These are phyloP conservation scores for Calliphora vicina DNA, from an alignment of 1,140 invertebrate genomes.

Conservation along the genomic window DNA sequence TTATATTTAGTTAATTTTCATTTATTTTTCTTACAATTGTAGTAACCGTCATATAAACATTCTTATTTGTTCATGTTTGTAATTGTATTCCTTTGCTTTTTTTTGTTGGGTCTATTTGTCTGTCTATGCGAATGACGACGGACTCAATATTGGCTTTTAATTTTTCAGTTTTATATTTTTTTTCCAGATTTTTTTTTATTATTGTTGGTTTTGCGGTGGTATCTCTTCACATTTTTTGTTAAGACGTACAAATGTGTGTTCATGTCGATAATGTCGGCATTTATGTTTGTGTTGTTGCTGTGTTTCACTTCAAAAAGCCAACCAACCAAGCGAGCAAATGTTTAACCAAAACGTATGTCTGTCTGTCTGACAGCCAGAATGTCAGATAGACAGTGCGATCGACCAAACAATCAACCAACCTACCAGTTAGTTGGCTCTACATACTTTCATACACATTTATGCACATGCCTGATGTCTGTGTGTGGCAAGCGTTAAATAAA, in stretches of 20 bases:
- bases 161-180: not conserved
- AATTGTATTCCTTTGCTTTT: too few species aligned
- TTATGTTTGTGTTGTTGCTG: not conserved
- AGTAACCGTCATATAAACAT: not conserved
- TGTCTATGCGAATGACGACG: not conserved
- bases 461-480: not conserved
- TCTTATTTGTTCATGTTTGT: too few species aligned
- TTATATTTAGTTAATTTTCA: not conserved
- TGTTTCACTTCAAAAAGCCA: constrained; percentile 10
- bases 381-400: not conserved
- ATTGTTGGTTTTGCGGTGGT: not conserved
- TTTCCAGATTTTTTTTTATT: not conserved
- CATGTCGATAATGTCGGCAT: constrained; percentile 8
- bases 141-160: not conserved
- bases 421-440: too few species aligned
- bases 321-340: not conserved
- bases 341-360: not conserved
- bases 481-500: constrained; percentile 33
- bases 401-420: not conserved
- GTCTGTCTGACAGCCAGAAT: too few species aligned
- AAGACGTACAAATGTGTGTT: not conserved
- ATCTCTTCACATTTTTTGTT: not conserved
- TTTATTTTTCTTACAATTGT: not conserved
- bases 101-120: not conserved
- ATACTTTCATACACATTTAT: not conserved